These are phyloP conservation scores for Drosophila quinaria DNA, from an alignment of 2,888 invertebrate genomes.

Conservation along the genomic window DNA sequence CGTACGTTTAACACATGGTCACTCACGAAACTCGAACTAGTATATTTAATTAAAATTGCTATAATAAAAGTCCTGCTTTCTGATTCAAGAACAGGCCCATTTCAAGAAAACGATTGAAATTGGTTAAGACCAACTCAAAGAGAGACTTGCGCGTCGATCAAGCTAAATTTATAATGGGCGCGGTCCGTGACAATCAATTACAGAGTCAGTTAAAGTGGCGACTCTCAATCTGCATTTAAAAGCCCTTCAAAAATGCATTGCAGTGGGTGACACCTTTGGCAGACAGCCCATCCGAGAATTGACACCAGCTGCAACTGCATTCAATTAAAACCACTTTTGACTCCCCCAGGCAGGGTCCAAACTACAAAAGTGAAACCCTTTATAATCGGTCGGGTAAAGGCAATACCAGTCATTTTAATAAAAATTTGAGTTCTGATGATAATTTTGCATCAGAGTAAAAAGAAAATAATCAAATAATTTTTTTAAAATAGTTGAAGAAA, in stretches of 20 bases:
- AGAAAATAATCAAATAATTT: neutral
- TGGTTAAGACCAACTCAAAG: neutral
- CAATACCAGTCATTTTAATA: neutral
- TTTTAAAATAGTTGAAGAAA: neutral
- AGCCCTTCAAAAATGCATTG: slow-evolving; percentile 72
- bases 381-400: neutral
- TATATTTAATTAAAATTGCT: neutral
- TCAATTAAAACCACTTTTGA: slow-evolving; percentile 57
- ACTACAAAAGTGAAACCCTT: neutral
- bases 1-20: no score
- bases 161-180: slow-evolving; percentile 74
- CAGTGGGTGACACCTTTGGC: slow-evolving; percentile 21
- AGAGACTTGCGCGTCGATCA: slow-evolving; percentile 34
- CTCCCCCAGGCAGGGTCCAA: neutral
- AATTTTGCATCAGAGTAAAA: neutral
- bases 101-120: neutral
- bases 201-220: slow-evolving; percentile 53
- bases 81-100: neutral
- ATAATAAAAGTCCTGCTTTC: neutral
- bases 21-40: neutral
- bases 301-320: slow-evolving; percentile 72
- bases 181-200: slow-evolving; percentile 76
- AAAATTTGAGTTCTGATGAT: neutral
- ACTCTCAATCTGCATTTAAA: slow-evolving; percentile 65
- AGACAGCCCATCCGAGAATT: slow-evolving; percentile 41